Base-by-base conservation (phyloP, 53 echinoderm and acorn worm species). In the Crossaster papposus region DNA sequence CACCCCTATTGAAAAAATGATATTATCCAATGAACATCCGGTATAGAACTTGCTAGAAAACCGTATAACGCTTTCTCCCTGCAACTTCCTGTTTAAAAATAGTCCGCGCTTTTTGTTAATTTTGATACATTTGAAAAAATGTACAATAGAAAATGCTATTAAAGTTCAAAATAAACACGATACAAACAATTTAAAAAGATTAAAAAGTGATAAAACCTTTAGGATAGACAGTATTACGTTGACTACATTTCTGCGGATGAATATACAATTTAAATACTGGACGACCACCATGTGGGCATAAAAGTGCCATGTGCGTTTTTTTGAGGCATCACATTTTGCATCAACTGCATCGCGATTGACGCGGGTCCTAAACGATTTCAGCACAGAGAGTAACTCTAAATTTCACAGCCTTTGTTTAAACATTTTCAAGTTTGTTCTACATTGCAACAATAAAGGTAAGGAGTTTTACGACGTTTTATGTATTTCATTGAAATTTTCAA, bases 281-380 rank as follows among this genome's bases (percentile, higher is more conserved):
- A 73, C 8, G 0, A 31, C 33, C 53, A 23, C 54, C 73, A 72
- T 74, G 85, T 73, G 72, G 53, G 31, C 51, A 85, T 50, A 85
- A 85, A 84, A 84, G 31, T n/a, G 54, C 51, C 85, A 74, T 73
- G 85, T 85, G 85, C 85, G 83, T 70, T 65, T 51, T n/a, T 35
- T 29, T 0, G 20, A 63, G 64, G n/a, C n/a, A 36, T 76, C 7
- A 44, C 9, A 44, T 44, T n/a, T n/a, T n/a, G n/a, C n/a, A n/a
- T n/a, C n/a, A n/a, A n/a, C 44, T 9, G 44, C 44, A 44, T 44
- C 2, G 9, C 2, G 9, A 44, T n/a, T 9, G 12, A 33, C 76
- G 28, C 37, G 0, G 17, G 76, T 3, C 9, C 23, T 62, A 14
- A 23, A 62, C 17, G 2, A 20, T 11, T 0, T 14, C 62, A 22